phyloP scores from a whole-genome alignment of 2,113 vertebrate species.

The Zosterops lateralis region DNA sequence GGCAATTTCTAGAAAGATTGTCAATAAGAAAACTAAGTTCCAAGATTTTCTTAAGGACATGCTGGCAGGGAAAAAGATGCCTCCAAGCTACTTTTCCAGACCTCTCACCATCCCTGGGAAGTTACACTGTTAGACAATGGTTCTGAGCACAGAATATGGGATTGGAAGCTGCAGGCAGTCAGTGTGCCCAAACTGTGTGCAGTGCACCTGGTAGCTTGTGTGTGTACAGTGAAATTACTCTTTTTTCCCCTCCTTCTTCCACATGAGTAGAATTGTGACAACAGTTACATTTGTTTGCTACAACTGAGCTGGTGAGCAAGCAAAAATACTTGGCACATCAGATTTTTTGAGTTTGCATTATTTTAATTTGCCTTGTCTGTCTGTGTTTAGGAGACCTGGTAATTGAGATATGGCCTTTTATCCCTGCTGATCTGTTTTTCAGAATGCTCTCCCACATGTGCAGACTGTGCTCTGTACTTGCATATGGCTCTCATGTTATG shows the following conservation, averaged over 20 bases:
- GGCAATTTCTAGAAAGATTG: not conserved
- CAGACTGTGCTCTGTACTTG: not conserved
- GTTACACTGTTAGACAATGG: fast-evolving
- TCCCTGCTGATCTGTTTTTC: not conserved
- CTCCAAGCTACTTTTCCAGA: not conserved
- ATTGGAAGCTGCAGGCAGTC: not conserved
- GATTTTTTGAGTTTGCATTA: not conserved
- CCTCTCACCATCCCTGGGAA: not conserved
- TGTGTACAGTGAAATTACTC: not conserved
- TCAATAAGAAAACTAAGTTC: not conserved
- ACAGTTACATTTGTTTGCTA: not conserved
- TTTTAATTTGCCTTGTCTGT: not conserved
- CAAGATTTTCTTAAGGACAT: not conserved
- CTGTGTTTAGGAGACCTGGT: not conserved
- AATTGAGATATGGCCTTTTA: not conserved
- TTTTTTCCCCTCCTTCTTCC: not conserved
- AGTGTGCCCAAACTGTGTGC: not conserved
- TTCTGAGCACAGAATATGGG: fast-evolving
- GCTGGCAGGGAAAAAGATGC: not conserved
- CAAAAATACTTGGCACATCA: not conserved
- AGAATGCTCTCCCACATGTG: not conserved
- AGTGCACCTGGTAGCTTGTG: fast-evolving
- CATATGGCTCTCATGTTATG: not conserved
- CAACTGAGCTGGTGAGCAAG: not conserved
- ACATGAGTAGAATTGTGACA: not conserved